Conservation (phyloP, 2,797 vertebrate species). For the Phalloptychus januarius region DNA sequence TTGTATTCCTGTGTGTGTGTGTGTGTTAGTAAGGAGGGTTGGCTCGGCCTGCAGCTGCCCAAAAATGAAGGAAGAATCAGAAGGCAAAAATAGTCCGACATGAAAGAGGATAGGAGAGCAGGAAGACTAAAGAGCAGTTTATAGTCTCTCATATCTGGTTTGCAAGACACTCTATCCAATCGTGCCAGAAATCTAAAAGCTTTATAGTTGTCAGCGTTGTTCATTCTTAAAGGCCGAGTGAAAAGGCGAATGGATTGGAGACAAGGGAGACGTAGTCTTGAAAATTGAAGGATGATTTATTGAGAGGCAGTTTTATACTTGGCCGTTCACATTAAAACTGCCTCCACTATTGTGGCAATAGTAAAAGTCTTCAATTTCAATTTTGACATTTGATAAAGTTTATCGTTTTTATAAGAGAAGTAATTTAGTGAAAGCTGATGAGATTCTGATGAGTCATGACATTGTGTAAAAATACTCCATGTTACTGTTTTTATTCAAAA, state of each 20-base stretch:
- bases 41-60: constrained; percentile 68
- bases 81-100: constrained; percentile 70
- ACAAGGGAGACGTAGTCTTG: not conserved
- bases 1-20: constrained; percentile 1
- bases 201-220: not conserved
- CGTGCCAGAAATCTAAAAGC: constrained; percentile 9
- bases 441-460: not conserved
- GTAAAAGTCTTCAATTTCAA: not conserved
- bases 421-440: not conserved
- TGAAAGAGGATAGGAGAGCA: constrained; percentile 69
- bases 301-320: not conserved
- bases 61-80: constrained; percentile 74
- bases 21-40: constrained; percentile 21
- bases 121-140: constrained; percentile 48
- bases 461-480: not conserved
- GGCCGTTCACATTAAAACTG: constrained; percentile 1
- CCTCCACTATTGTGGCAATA: constrained; percentile 1
- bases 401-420: not conserved
- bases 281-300: not conserved
- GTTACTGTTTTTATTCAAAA: not conserved
- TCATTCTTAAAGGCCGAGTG: not conserved
- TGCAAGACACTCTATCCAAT: constrained; percentile 1
- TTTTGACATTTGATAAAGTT: not conserved
- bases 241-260: not conserved
- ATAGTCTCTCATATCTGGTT: constrained; percentile 13